A percentile compares a stretch with the other conserved stretches of the same genome.
phyloP scores from a whole-genome alignment of 2,113 vertebrate species.

The Pelecanoides urinatrix region DNA sequence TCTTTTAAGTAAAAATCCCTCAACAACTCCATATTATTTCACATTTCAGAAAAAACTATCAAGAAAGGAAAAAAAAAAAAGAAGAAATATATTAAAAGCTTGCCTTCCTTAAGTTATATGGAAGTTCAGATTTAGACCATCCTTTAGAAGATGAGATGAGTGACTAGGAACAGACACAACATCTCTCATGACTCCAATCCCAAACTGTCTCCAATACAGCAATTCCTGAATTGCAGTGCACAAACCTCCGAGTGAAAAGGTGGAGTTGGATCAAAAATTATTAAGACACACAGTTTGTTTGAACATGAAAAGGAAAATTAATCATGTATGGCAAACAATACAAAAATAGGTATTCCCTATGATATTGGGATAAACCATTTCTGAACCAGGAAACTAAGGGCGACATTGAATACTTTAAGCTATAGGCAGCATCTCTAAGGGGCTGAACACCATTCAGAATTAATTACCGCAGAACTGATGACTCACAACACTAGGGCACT shows the following conservation, averaged over 20 bases:
- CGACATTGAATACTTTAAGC: neutral
- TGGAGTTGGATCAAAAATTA: neutral
- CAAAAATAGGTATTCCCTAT: neutral
- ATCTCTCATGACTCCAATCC: neutral
- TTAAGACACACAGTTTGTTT: neutral
- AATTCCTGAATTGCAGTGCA: constrained; percentile 46
- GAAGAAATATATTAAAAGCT: neutral
- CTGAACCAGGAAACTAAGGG: neutral
- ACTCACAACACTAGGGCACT: neutral
- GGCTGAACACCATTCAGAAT: neutral
- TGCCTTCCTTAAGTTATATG: neutral
- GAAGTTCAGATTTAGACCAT: constrained; percentile 11
- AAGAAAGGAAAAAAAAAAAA: neutral
- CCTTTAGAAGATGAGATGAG: neutral
- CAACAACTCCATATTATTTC: neutral
- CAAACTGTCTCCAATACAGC: neutral
- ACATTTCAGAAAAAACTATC: neutral
- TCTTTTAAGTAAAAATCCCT: neutral
- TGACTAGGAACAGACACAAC: neutral
- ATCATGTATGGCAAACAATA: neutral
- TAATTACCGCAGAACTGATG: neutral
- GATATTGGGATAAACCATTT: neutral
- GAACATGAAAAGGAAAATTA: neutral
- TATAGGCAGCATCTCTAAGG: neutral
- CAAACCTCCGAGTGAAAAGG: neutral